Evolutionary conservation across 1,140 invertebrate species (phyloP).

Genomic region (Listronotus oregonensis): DNA sequence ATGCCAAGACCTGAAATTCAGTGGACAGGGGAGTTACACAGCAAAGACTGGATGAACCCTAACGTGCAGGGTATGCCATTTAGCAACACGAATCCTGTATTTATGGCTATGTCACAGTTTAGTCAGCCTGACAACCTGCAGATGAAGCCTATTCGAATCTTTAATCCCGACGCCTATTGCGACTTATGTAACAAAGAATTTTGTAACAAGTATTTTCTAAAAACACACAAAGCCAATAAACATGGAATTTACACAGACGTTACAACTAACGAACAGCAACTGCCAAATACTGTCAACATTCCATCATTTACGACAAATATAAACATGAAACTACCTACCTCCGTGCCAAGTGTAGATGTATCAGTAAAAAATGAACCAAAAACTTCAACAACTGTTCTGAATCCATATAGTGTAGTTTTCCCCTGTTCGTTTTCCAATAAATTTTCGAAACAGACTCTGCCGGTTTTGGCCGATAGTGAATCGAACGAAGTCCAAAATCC

Average conservation of each 20-base stretch:
- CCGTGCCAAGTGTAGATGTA: constrained; percentile 54
- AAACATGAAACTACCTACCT: constrained; percentile 47
- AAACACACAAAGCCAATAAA: constrained; percentile 95
- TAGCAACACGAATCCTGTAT: constrained; percentile 47
- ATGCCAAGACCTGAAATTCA: constrained; percentile 43
- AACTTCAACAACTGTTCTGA: constrained; percentile 44
- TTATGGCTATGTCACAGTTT: constrained; percentile 57
- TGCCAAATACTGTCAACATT: constrained; percentile 54
- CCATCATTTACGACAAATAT: constrained; percentile 45
- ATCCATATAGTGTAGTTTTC: constrained; percentile 44
- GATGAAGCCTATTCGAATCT: constrained; percentile 77
- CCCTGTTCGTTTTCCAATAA: constrained; percentile 47
- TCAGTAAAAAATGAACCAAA: constrained; percentile 55
- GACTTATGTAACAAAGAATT: constrained; percentile 98
- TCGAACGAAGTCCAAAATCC: constrained; percentile 35
- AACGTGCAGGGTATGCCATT: constrained; percentile 50
- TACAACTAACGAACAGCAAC: constrained; percentile 55
- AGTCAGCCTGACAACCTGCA: constrained; percentile 60
- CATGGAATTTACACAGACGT: constrained; percentile 83
- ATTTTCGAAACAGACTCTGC: constrained; percentile 33
- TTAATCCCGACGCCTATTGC: constrained; percentile 95
- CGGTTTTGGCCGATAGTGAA: constrained; percentile 42
- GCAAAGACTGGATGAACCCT: constrained; percentile 51
- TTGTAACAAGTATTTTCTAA: constrained; percentile 99
- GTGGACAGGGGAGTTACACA: constrained; percentile 46